A percentile compares a stretch with the other conserved stretches of the same genome.
Evolutionary conservation across 92 coral and sea anemone genomes (phyloP).

Genomic region (Paramuricea clavata): DNA sequence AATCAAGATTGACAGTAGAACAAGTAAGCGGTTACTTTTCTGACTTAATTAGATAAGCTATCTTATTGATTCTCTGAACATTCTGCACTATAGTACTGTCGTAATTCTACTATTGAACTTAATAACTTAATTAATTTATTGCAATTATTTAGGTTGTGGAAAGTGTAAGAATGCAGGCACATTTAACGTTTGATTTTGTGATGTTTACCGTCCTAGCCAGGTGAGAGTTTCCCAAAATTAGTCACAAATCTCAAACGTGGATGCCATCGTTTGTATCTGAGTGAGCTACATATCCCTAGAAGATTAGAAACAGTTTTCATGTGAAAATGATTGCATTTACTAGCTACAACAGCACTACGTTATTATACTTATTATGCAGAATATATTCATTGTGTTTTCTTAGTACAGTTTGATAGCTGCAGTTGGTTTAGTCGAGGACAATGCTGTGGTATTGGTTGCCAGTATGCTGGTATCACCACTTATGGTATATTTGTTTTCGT

Average conservation of each 20-base stretch:
- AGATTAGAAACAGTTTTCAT: not conserved
- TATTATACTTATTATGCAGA: not conserved
- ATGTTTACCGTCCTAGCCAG: conserved; percentile 51
- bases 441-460: conserved; percentile 47
- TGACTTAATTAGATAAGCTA: too few relatives aligned
- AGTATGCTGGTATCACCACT: conserved; percentile 47
- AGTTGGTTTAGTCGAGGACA: conserved; percentile 41
- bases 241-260: not conserved
- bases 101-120: too few relatives aligned
- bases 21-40: conserved; percentile 16
- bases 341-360: too few relatives aligned
- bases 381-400: not conserved
- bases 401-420: conserved; percentile 41
- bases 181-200: conserved; percentile 39
- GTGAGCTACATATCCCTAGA: too few relatives aligned
- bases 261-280: too few relatives aligned
- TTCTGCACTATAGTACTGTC: not conserved
- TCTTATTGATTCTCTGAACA: not conserved
- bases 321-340: not conserved
- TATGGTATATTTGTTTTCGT: conserved; percentile 8
- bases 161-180: conserved; percentile 17
- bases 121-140: not conserved
- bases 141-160: conserved; percentile 27
- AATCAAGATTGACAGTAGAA: conserved; percentile 39
- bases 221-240: not conserved